These are phyloP conservation scores for Chloroceryle amazona DNA, from an alignment of 2,797 vertebrate species.

Conservation along the genomic window DNA sequence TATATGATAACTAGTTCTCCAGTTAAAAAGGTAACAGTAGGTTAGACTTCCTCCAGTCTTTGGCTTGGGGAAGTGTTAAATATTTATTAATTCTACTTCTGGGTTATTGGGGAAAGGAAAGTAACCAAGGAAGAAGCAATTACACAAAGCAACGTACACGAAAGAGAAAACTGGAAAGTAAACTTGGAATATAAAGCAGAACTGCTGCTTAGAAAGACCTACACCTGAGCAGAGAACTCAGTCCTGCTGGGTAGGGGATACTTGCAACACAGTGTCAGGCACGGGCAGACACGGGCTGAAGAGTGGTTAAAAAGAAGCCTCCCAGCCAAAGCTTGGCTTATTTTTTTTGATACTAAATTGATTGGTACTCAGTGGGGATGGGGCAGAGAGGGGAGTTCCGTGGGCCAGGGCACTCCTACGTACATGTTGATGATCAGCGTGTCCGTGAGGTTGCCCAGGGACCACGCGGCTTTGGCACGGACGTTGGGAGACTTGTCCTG, in stretches of 20 bases:
- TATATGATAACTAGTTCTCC: conserved; percentile 35
- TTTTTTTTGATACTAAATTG: background rate
- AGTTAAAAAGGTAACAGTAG: conserved; percentile 60
- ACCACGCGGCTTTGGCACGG: conserved; percentile 96
- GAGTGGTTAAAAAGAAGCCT: background rate
- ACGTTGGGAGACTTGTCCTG: conserved; percentile 92
- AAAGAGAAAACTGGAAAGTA: background rate
- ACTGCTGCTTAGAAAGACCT: background rate
- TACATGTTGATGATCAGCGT: conserved; percentile 95
- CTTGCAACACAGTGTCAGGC: background rate
- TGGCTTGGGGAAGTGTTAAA: conserved; percentile 30
- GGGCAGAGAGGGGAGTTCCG: background rate
- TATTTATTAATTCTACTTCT: conserved; percentile 50
- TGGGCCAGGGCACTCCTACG: conserved; percentile 15
- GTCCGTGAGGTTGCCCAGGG: conserved; percentile 96
- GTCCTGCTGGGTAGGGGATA: background rate
- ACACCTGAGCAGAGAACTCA: background rate
- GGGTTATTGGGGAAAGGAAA: background rate
- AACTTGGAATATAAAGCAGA: background rate
- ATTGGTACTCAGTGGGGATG: accelerated
- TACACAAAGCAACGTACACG: background rate
- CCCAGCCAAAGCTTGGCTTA: background rate
- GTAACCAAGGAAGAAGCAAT: background rate
- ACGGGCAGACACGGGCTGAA: background rate
- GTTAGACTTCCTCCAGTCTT: background rate